Conservation (phyloP, 2,797 vertebrate genomes). For the Scolopax bukidnonensis region DNA sequence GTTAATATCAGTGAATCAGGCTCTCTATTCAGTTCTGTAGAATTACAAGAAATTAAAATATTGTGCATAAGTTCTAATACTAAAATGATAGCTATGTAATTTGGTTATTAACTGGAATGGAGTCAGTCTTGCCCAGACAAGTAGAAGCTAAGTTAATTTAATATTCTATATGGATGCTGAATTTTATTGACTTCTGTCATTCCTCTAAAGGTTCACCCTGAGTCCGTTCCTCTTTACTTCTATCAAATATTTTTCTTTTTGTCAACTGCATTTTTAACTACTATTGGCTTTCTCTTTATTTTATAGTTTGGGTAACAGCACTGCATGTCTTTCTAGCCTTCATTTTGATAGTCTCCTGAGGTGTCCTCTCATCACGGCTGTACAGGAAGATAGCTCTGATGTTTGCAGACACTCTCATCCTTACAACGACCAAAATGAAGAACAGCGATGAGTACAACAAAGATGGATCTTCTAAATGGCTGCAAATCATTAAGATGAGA, state of each 20-base stretch:
- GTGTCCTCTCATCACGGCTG: background rate
- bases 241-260: background rate
- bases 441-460: background rate
- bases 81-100: background rate
- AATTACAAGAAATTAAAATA: slow-evolving; percentile 2
- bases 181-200: background rate
- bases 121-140: background rate
- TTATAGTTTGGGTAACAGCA: background rate
- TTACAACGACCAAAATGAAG: background rate
- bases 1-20: background rate
- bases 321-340: background rate
- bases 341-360: background rate
- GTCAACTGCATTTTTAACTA: background rate
- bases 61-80: background rate
- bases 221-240: background rate
- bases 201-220: too few relatives aligned
- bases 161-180: background rate
- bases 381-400: background rate
- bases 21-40: background rate
- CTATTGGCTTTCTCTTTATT: background rate
- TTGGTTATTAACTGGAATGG: background rate
- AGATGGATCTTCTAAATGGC: background rate
- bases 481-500: background rate
- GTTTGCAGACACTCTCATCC: background rate
- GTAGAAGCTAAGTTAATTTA: background rate